phyloP scores from a whole-genome alignment of 1,140 invertebrate species.

The Harlomillsia oculata region DNA sequence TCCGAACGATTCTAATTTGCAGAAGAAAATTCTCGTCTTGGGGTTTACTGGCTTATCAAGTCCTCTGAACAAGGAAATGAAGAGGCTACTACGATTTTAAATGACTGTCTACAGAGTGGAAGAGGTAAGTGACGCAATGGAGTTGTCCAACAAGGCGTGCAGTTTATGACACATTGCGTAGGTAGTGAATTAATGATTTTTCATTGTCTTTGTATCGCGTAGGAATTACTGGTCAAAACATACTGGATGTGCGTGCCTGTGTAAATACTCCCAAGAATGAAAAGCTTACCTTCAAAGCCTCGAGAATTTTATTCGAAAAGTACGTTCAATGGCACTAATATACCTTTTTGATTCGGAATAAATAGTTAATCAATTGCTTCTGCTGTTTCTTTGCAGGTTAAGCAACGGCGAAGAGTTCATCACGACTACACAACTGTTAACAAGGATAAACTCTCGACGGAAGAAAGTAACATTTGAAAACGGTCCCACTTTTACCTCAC shows the following conservation, averaged over 20 bases:
- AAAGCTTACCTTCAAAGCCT: constrained; percentile 71
- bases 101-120: constrained; percentile 64
- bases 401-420: constrained; percentile 77
- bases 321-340: too few relatives aligned
- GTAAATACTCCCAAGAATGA: constrained; percentile 71
- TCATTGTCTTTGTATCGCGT: constrained; percentile 1
- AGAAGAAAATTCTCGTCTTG: constrained; percentile 55
- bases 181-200: neutral
- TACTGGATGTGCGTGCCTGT: constrained; percentile 70
- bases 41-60: constrained; percentile 77
- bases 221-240: constrained; percentile 70
- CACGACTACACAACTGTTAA: constrained; percentile 63
- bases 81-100: constrained; percentile 68
- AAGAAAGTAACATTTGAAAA: constrained; percentile 5
- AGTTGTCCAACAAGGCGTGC: neutral
- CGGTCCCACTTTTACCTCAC: neutral
- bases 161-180: neutral
- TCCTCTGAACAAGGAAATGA: constrained; percentile 80
- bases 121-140: constrained; percentile 42
- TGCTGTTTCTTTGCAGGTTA: constrained; percentile 45
- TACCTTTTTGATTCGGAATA: too few relatives aligned
- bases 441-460: constrained; percentile 43
- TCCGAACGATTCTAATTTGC: constrained; percentile 1
- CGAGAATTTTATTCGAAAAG: constrained; percentile 69
- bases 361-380: constrained; percentile 21